These are phyloP conservation scores for Mimas tiliae DNA, from an alignment of 2,888 invertebrate species.

Conservation along the genomic window DNA sequence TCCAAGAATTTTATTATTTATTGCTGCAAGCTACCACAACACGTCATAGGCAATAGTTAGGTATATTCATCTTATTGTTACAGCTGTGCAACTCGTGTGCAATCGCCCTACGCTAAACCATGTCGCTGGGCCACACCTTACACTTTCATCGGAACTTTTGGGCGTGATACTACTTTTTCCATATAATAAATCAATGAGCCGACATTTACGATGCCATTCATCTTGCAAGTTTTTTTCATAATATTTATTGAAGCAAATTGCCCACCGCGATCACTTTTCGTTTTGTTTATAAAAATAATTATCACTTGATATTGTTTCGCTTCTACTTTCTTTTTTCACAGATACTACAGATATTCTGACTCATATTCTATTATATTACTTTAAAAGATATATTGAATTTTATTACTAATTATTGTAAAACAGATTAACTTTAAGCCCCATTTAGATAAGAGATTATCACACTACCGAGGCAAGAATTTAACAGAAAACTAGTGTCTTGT, in stretches of 20 bases:
- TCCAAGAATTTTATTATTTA: no score
- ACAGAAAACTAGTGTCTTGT: no score
- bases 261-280: neutral
- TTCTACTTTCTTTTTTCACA: neutral
- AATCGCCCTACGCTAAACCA: neutral
- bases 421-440: no score
- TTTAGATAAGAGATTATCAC: no score
- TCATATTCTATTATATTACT: no score
- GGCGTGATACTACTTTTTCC: constrained; percentile 29
- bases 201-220: constrained; percentile 10
- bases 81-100: neutral
- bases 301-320: neutral
- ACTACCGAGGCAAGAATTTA: no score
- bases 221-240: constrained; percentile 6
- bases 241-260: constrained; percentile 16
- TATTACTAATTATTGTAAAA: no score
- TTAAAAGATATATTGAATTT: no score
- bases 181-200: constrained; percentile 15
- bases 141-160: constrained; percentile 48
- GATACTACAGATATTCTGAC: no score
- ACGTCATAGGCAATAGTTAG: no score
- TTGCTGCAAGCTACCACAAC: no score
- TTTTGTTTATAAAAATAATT: constrained; percentile 1
- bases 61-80: neutral
- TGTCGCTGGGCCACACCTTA: constrained; percentile 31